Evolutionary conservation across 2,113 vertebrate species (phyloP).

Genomic region (Candoia aspera): DNA sequence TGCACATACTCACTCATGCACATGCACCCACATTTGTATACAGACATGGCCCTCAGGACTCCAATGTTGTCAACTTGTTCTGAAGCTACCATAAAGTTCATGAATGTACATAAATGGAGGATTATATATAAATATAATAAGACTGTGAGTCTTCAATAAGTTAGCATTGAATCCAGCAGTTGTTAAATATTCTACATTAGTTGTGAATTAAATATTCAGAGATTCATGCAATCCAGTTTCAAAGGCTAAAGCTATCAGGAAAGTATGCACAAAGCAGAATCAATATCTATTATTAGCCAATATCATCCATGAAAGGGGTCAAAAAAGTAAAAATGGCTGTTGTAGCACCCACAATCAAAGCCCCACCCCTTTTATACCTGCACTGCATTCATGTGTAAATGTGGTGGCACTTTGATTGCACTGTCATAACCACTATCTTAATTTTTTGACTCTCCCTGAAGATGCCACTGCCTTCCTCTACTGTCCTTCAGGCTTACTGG

Average conservation of each 20-base stretch:
- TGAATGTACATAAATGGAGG: too few species aligned
- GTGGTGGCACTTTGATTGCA: too few species aligned
- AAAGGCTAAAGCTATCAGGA: constrained; percentile 47
- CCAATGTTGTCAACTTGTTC: background rate
- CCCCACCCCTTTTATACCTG: background rate
- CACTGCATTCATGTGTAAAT: constrained; percentile 1
- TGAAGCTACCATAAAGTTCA: background rate
- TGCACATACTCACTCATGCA: background rate
- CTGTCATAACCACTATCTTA: too few species aligned
- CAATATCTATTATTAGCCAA: constrained; percentile 38
- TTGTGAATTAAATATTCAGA: background rate
- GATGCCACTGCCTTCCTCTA: too few species aligned
- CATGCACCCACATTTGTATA: background rate
- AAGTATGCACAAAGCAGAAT: constrained; percentile 22
- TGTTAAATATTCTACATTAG: background rate
- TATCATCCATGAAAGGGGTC: background rate
- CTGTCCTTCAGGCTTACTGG: too few species aligned
- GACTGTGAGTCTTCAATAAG: background rate
- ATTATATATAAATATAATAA: background rate
- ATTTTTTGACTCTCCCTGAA: too few species aligned
- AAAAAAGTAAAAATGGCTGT: background rate
- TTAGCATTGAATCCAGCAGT: background rate
- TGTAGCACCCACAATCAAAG: background rate
- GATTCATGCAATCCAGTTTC: constrained; percentile 59
- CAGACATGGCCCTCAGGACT: background rate